Base-by-base conservation (phyloP, 2,113 vertebrate species). In the Callopanchax toddi region DNA sequence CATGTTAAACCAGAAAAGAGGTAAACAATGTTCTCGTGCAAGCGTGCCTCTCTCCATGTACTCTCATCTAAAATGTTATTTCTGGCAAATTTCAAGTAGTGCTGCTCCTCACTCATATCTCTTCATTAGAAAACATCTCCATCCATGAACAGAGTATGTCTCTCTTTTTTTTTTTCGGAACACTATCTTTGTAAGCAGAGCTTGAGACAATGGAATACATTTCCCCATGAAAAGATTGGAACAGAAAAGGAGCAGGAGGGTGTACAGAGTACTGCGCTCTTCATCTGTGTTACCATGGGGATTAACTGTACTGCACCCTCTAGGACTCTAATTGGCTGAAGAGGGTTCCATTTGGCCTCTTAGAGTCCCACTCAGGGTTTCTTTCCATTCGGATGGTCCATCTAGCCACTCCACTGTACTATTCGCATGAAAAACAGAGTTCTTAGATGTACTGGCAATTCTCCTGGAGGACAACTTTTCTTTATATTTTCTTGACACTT, bases 211-310 rank as follows among this genome's bases (percentile, higher is more conserved):
- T 84, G 62, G 54, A 56, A 16, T 22, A 29, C 37, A 91, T 89
- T 86, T 89, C 69, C 81, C 79, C 81, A 86, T 86, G 81, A 86
- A 90, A 83, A 86, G 86, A 86, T n/a, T 57, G 71, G 46, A 60
- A 78, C 51, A 63, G 66, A 73, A 69, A 67, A 50, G 58, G 59
- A 85, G 71, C 34, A 42, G 54, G 52, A 58, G 78, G 58, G 53
- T 71, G 48, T 44, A 44, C 66, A 81, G 56, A 82, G 74, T 77
- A 79, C 62, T 77, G 20, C 64, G 75, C 76, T 56, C 74, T 82
- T 80, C 77, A 83, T 83, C 74, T 65, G 50, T 3, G 82, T 89
- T 85, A 69, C 86, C 84, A 89, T 89, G 86, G 85, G 71, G 76
- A 88, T 86, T 78, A 84, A 78, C 74, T 71, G 58, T 65, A 82